Evolutionary conservation across 2,797 vertebrate genomes (phyloP).

Genomic region (Okamejei kenojei): DNA sequence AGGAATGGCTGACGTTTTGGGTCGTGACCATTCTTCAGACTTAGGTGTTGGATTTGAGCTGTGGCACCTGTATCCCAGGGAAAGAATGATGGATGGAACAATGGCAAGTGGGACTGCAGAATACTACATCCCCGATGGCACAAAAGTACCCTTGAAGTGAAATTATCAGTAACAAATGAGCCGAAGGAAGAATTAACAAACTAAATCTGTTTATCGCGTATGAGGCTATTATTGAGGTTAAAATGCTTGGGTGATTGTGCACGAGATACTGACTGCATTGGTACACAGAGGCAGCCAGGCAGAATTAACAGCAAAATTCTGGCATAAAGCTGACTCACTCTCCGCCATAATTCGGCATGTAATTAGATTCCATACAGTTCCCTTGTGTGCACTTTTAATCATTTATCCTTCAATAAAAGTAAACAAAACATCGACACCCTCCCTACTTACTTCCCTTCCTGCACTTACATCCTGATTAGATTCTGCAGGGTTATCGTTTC

Average conservation of each 20-base stretch:
- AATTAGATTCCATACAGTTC: slow-evolving; percentile 25
- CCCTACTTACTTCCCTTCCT: background rate
- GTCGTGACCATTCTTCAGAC: too few species aligned
- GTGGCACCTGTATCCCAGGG: background rate
- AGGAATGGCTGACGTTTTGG: too few species aligned
- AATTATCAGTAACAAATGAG: background rate
- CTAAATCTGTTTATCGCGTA: background rate
- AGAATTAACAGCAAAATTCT: background rate
- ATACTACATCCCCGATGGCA: background rate
- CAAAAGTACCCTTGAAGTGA: background rate
- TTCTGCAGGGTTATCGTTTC: background rate
- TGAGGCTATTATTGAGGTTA: background rate
- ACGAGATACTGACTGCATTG: background rate
- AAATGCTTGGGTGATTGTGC: background rate
- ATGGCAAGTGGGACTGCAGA: background rate
- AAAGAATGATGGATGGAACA: background rate
- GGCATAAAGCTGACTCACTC: background rate
- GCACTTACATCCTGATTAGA: background rate
- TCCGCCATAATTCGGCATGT: background rate
- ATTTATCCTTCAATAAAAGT: slow-evolving; percentile 19
- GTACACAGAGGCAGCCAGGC: background rate
- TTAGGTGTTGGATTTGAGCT: background rate
- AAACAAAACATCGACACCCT: slow-evolving; percentile 23
- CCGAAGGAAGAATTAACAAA: background rate
- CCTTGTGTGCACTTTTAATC: slow-evolving; percentile 15